Base-by-base conservation (phyloP, 1,140 invertebrate species). In the Batillaria attramentaria region DNA sequence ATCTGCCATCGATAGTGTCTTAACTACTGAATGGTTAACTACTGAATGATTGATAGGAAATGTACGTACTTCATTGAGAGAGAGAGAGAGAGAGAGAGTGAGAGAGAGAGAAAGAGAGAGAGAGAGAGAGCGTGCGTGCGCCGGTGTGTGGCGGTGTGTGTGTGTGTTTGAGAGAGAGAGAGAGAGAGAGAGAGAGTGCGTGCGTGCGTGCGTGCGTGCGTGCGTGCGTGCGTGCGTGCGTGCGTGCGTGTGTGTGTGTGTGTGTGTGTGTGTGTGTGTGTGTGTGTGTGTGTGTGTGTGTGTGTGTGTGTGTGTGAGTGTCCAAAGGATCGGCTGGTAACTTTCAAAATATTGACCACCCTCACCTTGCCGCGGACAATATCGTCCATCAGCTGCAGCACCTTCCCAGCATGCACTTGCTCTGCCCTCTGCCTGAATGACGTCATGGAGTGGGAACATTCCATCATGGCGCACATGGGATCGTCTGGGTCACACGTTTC, bases 391-490 rank as follows among this genome's bases (percentile, higher is more conserved):
- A 82, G 66, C 62, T 77, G 41, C 3, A 82, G 31, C 6, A 79
- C 46, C 13, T 73, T 57, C 42, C n/a, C 66, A 24, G 77, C 79
- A 6, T 66, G 41, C 3, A 84, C 46, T 69, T 87, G 83, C n/a
- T 77, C 81, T 16, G 87, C 86, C 28, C 86, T 78, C 70, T 88
- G 86, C 76, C 78, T 76, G 16, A 89, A 79, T 78, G 87, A 86
- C 10, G 84, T 86, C 43, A 83, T 81, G 13, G 75, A 42, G 76
- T 89, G 88, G 16, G 82, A 82, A 76, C 88, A 89, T 46, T 89
- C 88, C 88, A 88, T 87, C 88, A 89, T 89, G 60, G 87, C 85
- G 79, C 88, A 89, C 86, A 89, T 86, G 1, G 84, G 84, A 68
- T 89, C 81, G 68, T 85, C 83, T 2, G 88, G 86, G 42, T 86